phyloP scores from a whole-genome alignment of 2,888 invertebrate genomes.

The Calameuta idolon region DNA sequence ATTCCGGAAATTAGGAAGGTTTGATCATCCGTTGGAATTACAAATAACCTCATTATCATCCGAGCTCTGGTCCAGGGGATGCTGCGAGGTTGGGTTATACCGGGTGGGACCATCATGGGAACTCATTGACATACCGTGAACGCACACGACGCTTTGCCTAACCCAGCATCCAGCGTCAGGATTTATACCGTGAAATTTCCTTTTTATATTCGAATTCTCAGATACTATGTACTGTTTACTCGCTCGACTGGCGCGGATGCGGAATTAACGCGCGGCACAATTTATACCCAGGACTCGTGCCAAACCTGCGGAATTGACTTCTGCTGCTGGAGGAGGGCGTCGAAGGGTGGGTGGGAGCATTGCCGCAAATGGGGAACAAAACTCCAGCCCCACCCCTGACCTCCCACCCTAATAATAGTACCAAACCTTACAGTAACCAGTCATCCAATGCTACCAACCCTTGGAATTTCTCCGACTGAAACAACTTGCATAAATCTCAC shows the following conservation, averaged over 20 bases:
- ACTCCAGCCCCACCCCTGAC: not conserved
- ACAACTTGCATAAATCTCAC: no score
- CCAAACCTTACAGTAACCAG: no score
- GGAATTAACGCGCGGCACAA: not conserved
- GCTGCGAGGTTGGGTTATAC: no score
- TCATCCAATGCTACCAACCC: no score
- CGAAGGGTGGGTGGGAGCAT: not conserved
- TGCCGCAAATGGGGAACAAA: not conserved
- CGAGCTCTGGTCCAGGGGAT: not conserved
- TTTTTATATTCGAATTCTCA: not conserved
- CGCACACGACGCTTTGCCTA: constrained; percentile 23
- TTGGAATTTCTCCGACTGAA: no score
- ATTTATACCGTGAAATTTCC: constrained; percentile 44
- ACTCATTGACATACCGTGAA: no score
- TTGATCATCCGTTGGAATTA: constrained; percentile 55
- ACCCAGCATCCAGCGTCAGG: constrained; percentile 22
- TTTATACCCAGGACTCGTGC: not conserved
- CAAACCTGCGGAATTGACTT: not conserved
- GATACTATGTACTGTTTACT: not conserved
- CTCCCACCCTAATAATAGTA: not conserved
- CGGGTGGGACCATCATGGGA: no score
- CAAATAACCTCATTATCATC: constrained; percentile 55
- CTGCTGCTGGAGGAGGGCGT: no score
- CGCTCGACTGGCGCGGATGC: not conserved
- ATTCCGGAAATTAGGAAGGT: constrained; percentile 60